Percentiles rank a stretch among this genome's conserved stretches.
Conservation (phyloP, 2,888 invertebrate species). For the Leptinotarsa juncta region DNA sequence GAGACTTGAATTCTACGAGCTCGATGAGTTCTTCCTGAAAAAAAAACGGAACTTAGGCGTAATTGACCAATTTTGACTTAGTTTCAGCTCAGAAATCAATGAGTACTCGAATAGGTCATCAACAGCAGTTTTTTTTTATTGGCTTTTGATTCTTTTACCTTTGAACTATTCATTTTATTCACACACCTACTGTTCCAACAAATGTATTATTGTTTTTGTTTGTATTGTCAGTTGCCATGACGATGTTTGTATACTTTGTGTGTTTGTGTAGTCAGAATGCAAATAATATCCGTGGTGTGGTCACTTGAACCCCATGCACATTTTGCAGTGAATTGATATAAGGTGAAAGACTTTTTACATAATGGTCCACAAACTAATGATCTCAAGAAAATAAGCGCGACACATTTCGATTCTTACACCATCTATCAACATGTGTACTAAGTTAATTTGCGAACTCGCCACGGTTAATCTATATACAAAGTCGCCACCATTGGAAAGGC, state of each 20-base stretch:
- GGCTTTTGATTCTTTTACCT: neutral
- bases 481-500: too few species aligned
- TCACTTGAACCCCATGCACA: too few species aligned
- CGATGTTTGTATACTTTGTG: neutral
- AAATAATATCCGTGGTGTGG: too few species aligned
- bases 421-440: too few species aligned
- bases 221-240: constrained; percentile 18
- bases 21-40: constrained; percentile 52
- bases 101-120: neutral
- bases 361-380: too few species aligned
- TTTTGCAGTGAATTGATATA: too few species aligned
- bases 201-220: neutral
- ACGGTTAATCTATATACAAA: too few species aligned
- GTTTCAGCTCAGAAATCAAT: neutral
- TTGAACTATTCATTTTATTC: constrained; percentile 22
- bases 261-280: too few species aligned
- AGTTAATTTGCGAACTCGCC: too few species aligned
- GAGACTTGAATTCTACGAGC: constrained; percentile 47
- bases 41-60: neutral
- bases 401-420: too few species aligned
- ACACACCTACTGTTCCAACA: neutral
- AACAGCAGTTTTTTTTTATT: neutral
- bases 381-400: too few species aligned
- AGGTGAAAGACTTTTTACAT: too few species aligned
- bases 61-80: neutral